Percentiles rank a stretch among this genome's conserved stretches.
Conservation (phyloP, 2,888 invertebrate species). For the Ochropacha duplaris region DNA sequence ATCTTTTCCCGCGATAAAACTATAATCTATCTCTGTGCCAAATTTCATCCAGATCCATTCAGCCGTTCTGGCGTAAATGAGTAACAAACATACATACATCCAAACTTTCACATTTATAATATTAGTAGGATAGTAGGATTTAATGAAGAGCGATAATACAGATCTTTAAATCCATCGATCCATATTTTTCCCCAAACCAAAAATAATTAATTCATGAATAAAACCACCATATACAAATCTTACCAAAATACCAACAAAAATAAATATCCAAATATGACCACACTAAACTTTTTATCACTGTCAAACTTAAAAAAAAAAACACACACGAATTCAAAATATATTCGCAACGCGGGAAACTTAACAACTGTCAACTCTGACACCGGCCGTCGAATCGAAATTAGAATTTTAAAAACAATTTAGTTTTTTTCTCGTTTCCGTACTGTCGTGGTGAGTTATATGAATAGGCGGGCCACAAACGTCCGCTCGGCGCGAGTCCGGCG, state of each 20-base stretch:
- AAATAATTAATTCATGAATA: background rate
- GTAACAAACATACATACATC: no score
- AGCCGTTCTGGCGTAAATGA: no score
- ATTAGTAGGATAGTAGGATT: no score
- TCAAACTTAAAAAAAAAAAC: background rate
- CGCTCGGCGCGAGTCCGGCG: constrained; percentile 37
- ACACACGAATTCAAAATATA: background rate
- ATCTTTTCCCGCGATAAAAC: no score
- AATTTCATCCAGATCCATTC: no score
- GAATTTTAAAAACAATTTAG: background rate
- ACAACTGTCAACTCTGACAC: background rate
- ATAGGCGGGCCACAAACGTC: constrained; percentile 31
- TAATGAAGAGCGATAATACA: no score
- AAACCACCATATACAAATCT: constrained; percentile 12
- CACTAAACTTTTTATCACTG: constrained; percentile 4
- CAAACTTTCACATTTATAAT: no score
- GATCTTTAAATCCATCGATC: no score
- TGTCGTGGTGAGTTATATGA: background rate
- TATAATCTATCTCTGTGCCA: no score
- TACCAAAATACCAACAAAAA: constrained; percentile 18
- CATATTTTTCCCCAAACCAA: no score
- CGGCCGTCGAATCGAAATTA: background rate
- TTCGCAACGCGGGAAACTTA: background rate
- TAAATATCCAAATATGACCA: constrained; percentile 34
- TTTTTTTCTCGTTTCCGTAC: background rate